Evolutionary conservation across 1,140 invertebrate species (phyloP).

Genomic region (Ptiloglossa arizonensis): DNA sequence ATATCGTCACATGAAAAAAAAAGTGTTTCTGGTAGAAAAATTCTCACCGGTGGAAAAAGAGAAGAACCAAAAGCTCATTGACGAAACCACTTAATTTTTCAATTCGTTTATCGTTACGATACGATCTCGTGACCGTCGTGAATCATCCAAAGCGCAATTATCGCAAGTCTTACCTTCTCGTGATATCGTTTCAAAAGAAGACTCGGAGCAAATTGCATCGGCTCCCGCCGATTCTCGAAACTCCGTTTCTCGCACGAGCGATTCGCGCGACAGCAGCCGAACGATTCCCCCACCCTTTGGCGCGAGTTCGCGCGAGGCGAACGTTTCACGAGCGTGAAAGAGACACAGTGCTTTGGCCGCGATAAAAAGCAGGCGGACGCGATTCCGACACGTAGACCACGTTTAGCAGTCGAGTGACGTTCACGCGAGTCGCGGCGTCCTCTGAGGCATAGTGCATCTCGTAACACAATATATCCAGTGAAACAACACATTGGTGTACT

Average conservation of each 20-base stretch:
- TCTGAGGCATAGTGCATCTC: constrained; percentile 24
- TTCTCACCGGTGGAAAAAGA: no score
- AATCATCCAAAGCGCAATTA: no score
- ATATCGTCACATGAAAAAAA: no score
- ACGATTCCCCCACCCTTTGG: neutral
- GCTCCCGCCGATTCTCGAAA: constrained; percentile 16
- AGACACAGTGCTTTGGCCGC: constrained; percentile 7
- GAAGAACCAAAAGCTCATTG: no score
- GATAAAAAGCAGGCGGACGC: constrained; percentile 57
- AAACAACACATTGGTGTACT: neutral
- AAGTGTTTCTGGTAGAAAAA: no score
- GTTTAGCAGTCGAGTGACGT: constrained; percentile 67
- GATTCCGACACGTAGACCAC: constrained; percentile 72
- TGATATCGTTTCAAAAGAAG: no score
- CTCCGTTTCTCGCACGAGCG: neutral
- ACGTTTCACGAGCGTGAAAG: constrained; percentile 56
- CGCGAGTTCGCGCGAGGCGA: neutral
- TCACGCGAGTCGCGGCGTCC: constrained; percentile 17
- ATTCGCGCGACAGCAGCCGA: no score
- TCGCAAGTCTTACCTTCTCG: no score
- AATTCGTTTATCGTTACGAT: no score
- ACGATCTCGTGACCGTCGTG: no score
- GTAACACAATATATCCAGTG: neutral
- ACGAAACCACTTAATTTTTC: no score
- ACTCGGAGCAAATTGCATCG: neutral